phyloP scores from a whole-genome alignment of 1,140 invertebrate species.

The Sycophaga agraensis region DNA sequence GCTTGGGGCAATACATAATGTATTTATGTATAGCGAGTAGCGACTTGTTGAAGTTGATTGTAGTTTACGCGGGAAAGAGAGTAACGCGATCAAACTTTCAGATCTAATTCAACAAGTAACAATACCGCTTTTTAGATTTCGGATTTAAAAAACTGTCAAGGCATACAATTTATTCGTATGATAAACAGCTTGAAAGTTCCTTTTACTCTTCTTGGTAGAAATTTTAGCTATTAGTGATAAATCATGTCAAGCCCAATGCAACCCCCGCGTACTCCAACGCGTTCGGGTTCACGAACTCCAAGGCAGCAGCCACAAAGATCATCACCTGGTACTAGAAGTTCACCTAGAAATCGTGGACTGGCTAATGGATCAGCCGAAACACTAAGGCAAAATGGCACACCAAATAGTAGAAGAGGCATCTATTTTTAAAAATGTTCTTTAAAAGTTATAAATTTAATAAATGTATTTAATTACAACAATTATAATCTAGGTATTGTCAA shows the following conservation, averaged over 20 bases:
- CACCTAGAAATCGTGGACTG: constrained; percentile 20
- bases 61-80: no score
- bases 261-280: constrained; percentile 41
- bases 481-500: constrained; percentile 25
- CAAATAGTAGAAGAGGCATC: constrained; percentile 11
- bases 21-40: no score
- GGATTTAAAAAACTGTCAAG: no score
- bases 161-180: no score
- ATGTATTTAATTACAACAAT: not conserved
- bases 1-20: no score
- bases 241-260: constrained; percentile 50
- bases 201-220: no score
- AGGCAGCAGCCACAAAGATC: constrained; percentile 22
- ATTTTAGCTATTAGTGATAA: no score
- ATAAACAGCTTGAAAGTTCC: no score
- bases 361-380: constrained; percentile 30
- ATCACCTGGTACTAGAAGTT: constrained; percentile 34
- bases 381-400: constrained; percentile 24
- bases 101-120: no score
- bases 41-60: no score
- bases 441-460: not conserved
- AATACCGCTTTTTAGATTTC: no score
- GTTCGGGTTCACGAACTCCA: constrained; percentile 34
- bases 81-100: no score
- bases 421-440: constrained; percentile 3